Base-by-base conservation (phyloP, 2,797 vertebrate species). In the Syncerus caffer region DNA sequence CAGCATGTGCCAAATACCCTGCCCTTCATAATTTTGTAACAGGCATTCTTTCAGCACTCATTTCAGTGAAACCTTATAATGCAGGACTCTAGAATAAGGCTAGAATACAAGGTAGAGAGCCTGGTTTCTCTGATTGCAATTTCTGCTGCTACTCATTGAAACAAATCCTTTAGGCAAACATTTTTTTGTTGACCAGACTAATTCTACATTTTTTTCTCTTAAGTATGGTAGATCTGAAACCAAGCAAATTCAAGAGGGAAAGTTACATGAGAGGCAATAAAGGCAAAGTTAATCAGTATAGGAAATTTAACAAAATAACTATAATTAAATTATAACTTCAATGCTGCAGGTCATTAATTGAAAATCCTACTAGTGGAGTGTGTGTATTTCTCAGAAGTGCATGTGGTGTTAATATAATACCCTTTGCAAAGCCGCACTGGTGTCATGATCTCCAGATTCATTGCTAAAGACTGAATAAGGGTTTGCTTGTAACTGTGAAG, bases 311-410 rank as follows among this genome's bases (percentile, higher is more conserved):
- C 82, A 93, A 97, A 97, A 96, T 92, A 96, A 94, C 19, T 86
- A n/a, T 74, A 97, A 97, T 94, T 96, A 97, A 98, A 97, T 96
- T 92, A 92, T 93, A 95, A 96, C 71, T 90, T 93, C 51, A 93
- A 11, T 67, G 80, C 86, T 95, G 38, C n/a, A 64, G 53, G 62
- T 80, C 82, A 85, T 78, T 93, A 85, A 47, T 15, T 87, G 89
- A 87, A 86, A 95, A 89, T 88, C 85, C 67, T 74, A 62, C 55
- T 11, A 64, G 64, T n/a, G 29, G n/a, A 82, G 38, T 1, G 0
- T 21, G 9, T 31, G 53, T 93, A 14, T 38, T 58, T 58, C 64
- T 93, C 57, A 50, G 64, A 95, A 74, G 97, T 31, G 29, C 27
- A 13, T 5, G 14, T 42, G 67, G n/a, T 76, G 5, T 14, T 86